Evolutionary conservation across 2,113 vertebrate genomes (phyloP), one percentile per base, ranked within the genome.

Genomic region (Siphamia tubifer): DNA sequence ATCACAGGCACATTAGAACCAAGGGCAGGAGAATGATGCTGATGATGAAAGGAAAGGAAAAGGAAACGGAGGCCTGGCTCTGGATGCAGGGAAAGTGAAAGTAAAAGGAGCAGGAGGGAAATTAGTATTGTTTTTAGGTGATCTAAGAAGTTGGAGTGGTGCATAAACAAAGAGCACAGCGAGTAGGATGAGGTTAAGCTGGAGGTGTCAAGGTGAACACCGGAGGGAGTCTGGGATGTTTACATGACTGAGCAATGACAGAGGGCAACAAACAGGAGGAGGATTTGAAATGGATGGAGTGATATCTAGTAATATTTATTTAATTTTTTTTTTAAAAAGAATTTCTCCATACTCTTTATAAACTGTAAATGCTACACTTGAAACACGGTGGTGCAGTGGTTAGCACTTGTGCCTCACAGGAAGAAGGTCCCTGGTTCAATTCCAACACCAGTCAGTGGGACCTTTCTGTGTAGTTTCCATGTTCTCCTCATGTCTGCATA

Each of bases 181-280:
- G 13, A 51, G 12, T 2, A 8, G 38, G 17, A 13, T 6, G 3
- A 6, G 8, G 23, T n/a, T 2, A 45, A 31, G 5, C 12, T 4
- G 19, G 24, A 15, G 9, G 52, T 48, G 73, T 66, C 56, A 68
- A 61, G 45, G 56, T 52, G 45, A 77, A 57, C 48, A 40, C 38
- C 42, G 24, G 6, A 25, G n/a, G 15, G 34, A 42, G 49, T 11
- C 3, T 1, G 5, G 21, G 7, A 13, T 73, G 44, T 68, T 77
- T 74, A 49, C 70, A 66, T 24, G 67, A 36, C 19, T 10, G 43
- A 63, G 8, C 48, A 47, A 68, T 60, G 32, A 8, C 16, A 58
- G 21, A 19, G 13, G 36, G 19, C 57, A 30, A 65, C 39, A 5
- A 47, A 65, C 53, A 51, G 15, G 0, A 19, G 64, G 32, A 20